Percentiles rank a stretch among this genome's conserved stretches.
Conservation (phyloP, 2,888 invertebrate genomes). For the Eupithecia exiguata region DNA sequence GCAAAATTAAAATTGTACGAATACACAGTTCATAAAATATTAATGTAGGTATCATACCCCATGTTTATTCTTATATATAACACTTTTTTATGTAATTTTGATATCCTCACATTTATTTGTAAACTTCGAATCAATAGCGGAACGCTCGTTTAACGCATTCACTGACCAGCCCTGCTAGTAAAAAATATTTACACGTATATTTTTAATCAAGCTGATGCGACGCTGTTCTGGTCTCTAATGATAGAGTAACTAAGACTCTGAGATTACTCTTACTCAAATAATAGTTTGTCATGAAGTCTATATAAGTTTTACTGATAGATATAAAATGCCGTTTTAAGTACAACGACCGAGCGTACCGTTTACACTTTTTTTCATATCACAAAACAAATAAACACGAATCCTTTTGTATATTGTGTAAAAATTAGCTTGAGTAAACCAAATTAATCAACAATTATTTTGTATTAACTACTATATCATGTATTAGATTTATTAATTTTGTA, state of each 20-base stretch:
- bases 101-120: background rate
- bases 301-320: background rate
- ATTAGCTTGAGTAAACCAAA: constrained; percentile 33
- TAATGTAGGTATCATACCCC: background rate
- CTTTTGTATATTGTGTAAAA: constrained; percentile 37
- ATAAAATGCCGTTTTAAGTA: background rate
- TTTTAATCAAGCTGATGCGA: background rate
- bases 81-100: constrained; percentile 15
- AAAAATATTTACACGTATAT: background rate
- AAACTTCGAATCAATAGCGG: background rate
- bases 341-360: constrained; percentile 1
- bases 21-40: constrained; percentile 18
- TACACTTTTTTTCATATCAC: background rate
- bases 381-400: background rate
- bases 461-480: constrained; percentile 19
- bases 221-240: background rate
- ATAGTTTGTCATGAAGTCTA: background rate
- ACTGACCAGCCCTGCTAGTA: background rate
- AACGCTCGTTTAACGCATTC: background rate
- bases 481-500: constrained; percentile 24
- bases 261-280: background rate
- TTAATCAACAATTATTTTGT: constrained; percentile 16
- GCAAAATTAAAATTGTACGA: background rate
- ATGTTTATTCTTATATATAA: constrained; percentile 1
- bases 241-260: background rate